Evolutionary conservation across 64 coral and sea anemone species (phyloP), one percentile per base, ranked within the genome.

Genomic region (Anthopleura sola): DNA sequence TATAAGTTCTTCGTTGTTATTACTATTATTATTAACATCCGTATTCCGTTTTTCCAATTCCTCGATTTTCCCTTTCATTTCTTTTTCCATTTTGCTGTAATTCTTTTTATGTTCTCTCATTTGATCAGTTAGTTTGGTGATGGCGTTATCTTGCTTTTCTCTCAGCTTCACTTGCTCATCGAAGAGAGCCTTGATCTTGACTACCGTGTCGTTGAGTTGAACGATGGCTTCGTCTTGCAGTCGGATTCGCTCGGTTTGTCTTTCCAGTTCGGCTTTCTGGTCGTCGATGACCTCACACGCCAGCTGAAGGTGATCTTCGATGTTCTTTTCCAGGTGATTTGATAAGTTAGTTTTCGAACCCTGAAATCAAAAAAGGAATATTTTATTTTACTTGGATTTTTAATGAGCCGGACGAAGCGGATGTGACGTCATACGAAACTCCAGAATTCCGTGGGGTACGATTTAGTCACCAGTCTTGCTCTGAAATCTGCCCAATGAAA

Each of bases 211-310:
- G 48, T 68, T 93, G 33, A 97, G 84, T 38, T 90, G 94, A 24
- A 68, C 55, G 38, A 97, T 87, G 18, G 87, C 91, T 17, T 92
- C 90, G 2, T 90, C 90, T 53, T 97, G 94, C 29, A 92, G 88
- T 15, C 90, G 55, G 13, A 97, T 29, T 2, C 87, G 66, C 28
- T 92, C 94, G 54, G 90, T 58, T 82, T 90, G 87, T 57, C 87
- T 81, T 51, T 92, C 94, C 49, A 97, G 79, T 34, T 97, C 94
- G 11, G 87, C 88, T 36, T 86, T 85, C 56, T 97, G 94, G 19
- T 97, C 94, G 55, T 92, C 85, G 34, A 97, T 90, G 55, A 97
- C 68, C 48, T 97, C 90, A 75, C 91, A 92, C 8, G 94, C 94
- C 53, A 97, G 44, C 48, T 92, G 87, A n/a, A 97, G 69, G 82